phyloP scores from a whole-genome alignment of 2,797 vertebrate species.

The Typhlichthys subterraneus region DNA sequence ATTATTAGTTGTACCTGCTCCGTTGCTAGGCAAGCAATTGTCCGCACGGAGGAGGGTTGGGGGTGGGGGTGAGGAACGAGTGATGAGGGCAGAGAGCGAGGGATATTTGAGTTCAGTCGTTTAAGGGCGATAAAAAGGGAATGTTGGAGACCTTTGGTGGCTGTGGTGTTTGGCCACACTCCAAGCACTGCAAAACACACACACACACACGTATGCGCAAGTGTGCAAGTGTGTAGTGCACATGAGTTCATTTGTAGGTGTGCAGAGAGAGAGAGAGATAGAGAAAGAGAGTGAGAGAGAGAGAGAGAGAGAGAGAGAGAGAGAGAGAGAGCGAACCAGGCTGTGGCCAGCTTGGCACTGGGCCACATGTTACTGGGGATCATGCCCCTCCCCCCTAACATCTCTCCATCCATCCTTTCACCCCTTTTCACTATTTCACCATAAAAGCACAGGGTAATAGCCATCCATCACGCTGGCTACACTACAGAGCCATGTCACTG shows the following conservation, averaged over 20 bases:
- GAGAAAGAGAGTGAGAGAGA: constrained; percentile 1
- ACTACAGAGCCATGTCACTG: no score
- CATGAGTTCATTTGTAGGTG: neutral
- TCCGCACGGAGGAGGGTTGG: neutral
- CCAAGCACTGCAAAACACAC: constrained; percentile 20
- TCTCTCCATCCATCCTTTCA: neutral
- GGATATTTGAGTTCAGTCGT: constrained; percentile 15
- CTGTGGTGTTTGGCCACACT: constrained; percentile 41
- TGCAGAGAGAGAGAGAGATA: neutral
- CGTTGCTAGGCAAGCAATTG: constrained; percentile 19
- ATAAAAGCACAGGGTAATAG: neutral
- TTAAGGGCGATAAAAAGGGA: constrained; percentile 45
- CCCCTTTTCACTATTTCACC: constrained; percentile 18
- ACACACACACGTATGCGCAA: neutral
- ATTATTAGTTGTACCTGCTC: constrained; percentile 28
- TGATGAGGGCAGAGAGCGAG: constrained; percentile 8
- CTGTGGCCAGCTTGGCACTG: constrained; percentile 41
- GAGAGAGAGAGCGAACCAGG: constrained; percentile 13
- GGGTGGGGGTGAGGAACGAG: neutral
- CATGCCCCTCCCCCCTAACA: constrained; percentile 9
- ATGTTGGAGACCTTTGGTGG: constrained; percentile 37
- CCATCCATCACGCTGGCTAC: no score
- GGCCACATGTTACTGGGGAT: constrained; percentile 51
- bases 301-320: constrained; percentile 1
- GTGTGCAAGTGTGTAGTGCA: neutral